These are phyloP conservation scores for Tenebrio molitor DNA, from an alignment of 1,140 invertebrate species.

Conservation along the genomic window DNA sequence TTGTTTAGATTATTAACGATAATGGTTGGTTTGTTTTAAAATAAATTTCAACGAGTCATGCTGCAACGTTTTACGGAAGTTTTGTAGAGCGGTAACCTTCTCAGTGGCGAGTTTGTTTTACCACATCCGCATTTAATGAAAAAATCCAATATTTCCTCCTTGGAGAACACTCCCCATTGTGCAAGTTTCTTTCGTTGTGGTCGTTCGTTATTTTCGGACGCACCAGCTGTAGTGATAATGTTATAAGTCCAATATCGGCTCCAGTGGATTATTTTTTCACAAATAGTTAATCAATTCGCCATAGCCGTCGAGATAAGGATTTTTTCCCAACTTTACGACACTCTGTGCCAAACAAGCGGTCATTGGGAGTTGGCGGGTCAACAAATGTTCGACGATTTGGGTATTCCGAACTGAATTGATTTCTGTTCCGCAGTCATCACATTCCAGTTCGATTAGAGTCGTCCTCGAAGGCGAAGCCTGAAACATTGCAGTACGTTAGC, in stretches of 20 bases:
- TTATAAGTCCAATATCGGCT: conserved; percentile 13
- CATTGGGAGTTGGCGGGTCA: too few relatives aligned
- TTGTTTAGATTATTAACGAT: too few relatives aligned
- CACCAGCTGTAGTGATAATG: conserved; percentile 11
- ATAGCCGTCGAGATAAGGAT: neutral
- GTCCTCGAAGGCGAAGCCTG: conserved; percentile 74
- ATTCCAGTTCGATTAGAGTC: conserved; percentile 81
- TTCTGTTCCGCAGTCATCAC: conserved; percentile 74
- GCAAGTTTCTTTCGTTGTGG: neutral
- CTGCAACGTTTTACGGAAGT: too few relatives aligned
- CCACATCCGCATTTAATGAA: too few relatives aligned
- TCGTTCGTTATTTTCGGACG: conserved; percentile 4
- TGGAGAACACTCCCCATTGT: neutral
- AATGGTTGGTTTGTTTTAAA: too few relatives aligned
- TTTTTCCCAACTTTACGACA: conserved; percentile 10
- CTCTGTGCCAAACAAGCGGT: too few relatives aligned
- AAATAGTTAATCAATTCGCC: conserved; percentile 21
- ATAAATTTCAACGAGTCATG: too few relatives aligned
- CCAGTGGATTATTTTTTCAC: conserved; percentile 11
- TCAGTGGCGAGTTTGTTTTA: too few relatives aligned
- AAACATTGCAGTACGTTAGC: conserved; percentile 81
- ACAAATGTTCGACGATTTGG: neutral
- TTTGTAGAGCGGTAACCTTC: too few relatives aligned
- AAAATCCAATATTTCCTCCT: conserved; percentile 3
- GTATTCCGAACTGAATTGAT: conserved; percentile 2